These are phyloP conservation scores for Benthochromis sp. DNA, from an alignment of 2,113 vertebrate genomes.

Conservation along the genomic window DNA sequence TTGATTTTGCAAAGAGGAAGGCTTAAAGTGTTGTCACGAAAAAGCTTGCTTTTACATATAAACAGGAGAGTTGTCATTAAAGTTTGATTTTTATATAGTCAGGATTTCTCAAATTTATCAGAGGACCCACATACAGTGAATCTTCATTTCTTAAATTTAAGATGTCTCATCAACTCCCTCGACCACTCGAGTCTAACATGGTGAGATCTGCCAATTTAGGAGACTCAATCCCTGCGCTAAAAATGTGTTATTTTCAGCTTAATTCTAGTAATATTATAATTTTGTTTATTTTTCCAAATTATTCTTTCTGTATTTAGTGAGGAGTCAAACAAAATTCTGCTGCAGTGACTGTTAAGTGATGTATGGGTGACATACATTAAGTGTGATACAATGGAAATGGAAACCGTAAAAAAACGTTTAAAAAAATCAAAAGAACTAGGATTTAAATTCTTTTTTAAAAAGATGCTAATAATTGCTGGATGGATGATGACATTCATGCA, in stretches of 20 bases:
- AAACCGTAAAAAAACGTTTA: background rate
- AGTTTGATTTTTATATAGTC: background rate
- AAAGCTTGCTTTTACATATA: background rate
- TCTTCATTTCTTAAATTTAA: background rate
- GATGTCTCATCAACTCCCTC: background rate
- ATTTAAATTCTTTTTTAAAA: rapidly evolving
- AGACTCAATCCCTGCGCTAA: background rate
- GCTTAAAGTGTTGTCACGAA: rapidly evolving
- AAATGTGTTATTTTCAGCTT: background rate
- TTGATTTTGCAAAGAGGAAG: background rate
- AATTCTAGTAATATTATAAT: background rate
- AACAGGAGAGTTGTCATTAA: background rate
- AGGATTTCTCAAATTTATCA: background rate
- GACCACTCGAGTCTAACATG: background rate
- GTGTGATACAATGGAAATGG: background rate
- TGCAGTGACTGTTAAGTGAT: background rate
- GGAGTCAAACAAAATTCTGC: background rate
- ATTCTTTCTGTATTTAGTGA: background rate
- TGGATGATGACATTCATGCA: background rate
- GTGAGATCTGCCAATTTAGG: background rate
- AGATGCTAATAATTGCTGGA: background rate
- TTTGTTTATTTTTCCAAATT: background rate
- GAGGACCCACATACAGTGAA: background rate
- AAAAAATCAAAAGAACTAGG: background rate
- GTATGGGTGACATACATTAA: background rate